phyloP scores from a whole-genome alignment of 2,797 vertebrate genomes.

The Poeciliopsis paucimaculata region DNA sequence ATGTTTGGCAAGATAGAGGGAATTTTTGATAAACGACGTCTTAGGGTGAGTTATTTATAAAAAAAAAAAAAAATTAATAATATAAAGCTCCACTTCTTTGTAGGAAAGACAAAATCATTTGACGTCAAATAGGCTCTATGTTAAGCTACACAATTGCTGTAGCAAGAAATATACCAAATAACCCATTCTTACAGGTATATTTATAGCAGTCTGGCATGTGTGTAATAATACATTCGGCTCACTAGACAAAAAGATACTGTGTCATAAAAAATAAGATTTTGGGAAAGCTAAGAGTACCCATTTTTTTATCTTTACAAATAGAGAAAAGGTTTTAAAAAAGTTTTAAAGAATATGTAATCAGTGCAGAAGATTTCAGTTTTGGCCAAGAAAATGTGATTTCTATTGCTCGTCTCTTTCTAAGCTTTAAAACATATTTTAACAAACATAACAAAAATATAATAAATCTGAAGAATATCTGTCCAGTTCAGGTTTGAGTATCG shows the following conservation, averaged over 20 bases:
- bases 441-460: background rate
- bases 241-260: background rate
- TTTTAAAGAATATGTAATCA: background rate
- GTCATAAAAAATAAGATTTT: background rate
- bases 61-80: slow-evolving; percentile 27
- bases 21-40: slow-evolving; percentile 59
- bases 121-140: slow-evolving; percentile 43
- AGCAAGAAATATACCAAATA: background rate
- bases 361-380: background rate
- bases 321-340: background rate
- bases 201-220: background rate
- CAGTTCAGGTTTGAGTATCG: background rate
- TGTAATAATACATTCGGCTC: background rate
- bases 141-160: slow-evolving; percentile 31
- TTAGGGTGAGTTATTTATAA: slow-evolving; percentile 50
- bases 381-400: background rate
- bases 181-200: slow-evolving; percentile 2
- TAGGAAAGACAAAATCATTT: slow-evolving; percentile 32
- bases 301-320: background rate
- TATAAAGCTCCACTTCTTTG: slow-evolving; percentile 22
- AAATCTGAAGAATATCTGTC: background rate
- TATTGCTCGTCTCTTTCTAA: background rate
- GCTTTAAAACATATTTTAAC: background rate
- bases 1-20: slow-evolving; percentile 69
- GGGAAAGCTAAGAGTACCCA: background rate